Percentiles rank a stretch among this genome's conserved stretches.
phyloP scores from a whole-genome alignment of 2,888 invertebrate genomes.

The Diloba caeruleocephala region DNA sequence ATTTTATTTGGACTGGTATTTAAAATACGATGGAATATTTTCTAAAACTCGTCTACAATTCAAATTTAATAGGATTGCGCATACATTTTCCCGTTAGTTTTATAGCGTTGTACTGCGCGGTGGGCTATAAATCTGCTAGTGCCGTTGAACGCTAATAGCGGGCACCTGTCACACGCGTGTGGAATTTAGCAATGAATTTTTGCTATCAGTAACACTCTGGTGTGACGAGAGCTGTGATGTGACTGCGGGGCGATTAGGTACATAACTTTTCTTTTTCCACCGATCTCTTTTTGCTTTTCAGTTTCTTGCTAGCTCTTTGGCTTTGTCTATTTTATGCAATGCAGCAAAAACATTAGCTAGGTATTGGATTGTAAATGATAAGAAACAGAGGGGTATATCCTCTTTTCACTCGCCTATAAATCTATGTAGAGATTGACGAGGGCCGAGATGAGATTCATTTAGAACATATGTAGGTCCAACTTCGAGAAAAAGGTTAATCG shows the following conservation, averaged over 20 bases:
- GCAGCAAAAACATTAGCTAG: conserved; percentile 41
- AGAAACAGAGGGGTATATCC: no score
- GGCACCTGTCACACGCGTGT: conserved; percentile 60
- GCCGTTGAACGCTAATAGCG: conserved; percentile 62
- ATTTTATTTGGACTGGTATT: conserved; percentile 33
- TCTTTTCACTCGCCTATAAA: no score
- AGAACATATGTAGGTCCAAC: no score
- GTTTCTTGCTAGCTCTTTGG: conserved; percentile 19
- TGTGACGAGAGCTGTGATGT: conserved; percentile 28
- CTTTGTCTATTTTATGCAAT: conserved; percentile 35
- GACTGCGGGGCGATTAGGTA: conserved; percentile 7
- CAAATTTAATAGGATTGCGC: conserved; percentile 52
- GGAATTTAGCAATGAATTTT: conserved; percentile 52
- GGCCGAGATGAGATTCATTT: no score
- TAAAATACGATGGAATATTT: conserved; percentile 44
- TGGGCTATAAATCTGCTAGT: conserved; percentile 62
- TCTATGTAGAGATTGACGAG: no score
- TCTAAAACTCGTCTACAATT: conserved; percentile 48
- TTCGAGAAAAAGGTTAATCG: no score
- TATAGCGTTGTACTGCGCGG: conserved; percentile 58
- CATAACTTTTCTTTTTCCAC: no score
- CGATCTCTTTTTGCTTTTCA: conserved; percentile 26
- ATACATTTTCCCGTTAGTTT: conserved; percentile 65
- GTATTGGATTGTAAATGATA: no score
- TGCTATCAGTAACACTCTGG: conserved; percentile 50